A percentile compares a stretch with the other conserved stretches of the same genome.
phyloP scores from a whole-genome alignment of 2,888 invertebrate genomes.

The Muscina levida region DNA sequence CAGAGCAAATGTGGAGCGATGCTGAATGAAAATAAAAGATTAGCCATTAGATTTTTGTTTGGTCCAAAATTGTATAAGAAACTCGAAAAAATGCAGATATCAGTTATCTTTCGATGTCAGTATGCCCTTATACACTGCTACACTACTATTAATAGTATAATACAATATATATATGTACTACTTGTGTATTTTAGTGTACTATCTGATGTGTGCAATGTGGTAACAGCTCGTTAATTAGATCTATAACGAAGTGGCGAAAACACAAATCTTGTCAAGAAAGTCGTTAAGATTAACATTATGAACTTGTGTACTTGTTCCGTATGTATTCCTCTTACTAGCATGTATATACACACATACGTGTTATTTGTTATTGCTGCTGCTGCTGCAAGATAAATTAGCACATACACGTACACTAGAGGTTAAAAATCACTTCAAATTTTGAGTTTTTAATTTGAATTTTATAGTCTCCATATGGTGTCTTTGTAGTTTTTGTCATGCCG shows the following conservation, averaged over 20 bases:
- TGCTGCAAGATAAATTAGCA: slow-evolving; percentile 30
- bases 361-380: slow-evolving; percentile 3
- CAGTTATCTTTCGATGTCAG: no score
- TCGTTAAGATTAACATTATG: slow-evolving; percentile 41
- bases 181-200: no score
- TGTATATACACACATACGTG: slow-evolving; percentile 4
- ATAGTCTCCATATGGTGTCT: not conserved
- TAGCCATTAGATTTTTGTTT: no score
- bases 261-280: slow-evolving; percentile 31
- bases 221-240: not conserved
- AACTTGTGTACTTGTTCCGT: slow-evolving; percentile 42
- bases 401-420: not conserved
- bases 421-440: not conserved
- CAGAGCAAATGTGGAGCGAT: no score
- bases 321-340: no score
- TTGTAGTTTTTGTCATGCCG: slow-evolving; percentile 50
- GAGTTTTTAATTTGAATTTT: slow-evolving; percentile 12
- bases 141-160: no score
- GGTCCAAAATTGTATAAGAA: no score
- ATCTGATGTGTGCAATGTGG: no score
- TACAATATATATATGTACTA: no score
- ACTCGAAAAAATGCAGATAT: no score
- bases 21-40: no score
- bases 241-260: slow-evolving; percentile 7
- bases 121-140: no score